A percentile compares a stretch with the other conserved stretches of the same genome.
Conservation (phyloP, 2,113 vertebrate genomes). For the Paramisgurnus dabryanus region DNA sequence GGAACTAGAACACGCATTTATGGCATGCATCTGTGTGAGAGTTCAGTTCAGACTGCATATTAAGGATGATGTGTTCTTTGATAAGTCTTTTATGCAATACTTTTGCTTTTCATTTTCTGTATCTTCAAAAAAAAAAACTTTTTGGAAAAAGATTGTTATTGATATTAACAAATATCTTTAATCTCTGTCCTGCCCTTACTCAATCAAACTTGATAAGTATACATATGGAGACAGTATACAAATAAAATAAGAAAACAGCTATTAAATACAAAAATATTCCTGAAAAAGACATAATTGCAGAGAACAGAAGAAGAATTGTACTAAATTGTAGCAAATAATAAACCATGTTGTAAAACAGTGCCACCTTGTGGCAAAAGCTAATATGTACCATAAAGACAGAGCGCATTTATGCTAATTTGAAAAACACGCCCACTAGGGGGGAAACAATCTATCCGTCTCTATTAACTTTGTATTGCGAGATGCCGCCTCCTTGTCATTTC, state of each 20-base stretch:
- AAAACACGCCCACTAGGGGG: too few species aligned
- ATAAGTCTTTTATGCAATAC: background rate
- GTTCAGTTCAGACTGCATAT: background rate
- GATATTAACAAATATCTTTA: background rate
- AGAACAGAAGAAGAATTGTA: background rate
- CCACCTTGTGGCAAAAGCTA: constrained; percentile 48
- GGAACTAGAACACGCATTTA: background rate
- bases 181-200: background rate
- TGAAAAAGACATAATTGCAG: background rate
- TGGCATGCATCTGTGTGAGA: background rate
- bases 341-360: constrained; percentile 35
- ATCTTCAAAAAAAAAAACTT: too few species aligned
- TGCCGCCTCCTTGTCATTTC: too few species aligned
- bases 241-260: background rate
- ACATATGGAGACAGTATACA: background rate
- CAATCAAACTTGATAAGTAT: background rate
- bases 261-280: too few species aligned
- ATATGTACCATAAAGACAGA: background rate
- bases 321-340: background rate
- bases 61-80: background rate
- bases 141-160: background rate
- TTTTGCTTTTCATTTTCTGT: background rate
- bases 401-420: too few species aligned
- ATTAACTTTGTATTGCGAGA: too few species aligned
- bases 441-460: too few species aligned